These are phyloP conservation scores for Chiloscyllium punctatum DNA, from an alignment of 2,797 vertebrate genomes.

Conservation along the genomic window DNA sequence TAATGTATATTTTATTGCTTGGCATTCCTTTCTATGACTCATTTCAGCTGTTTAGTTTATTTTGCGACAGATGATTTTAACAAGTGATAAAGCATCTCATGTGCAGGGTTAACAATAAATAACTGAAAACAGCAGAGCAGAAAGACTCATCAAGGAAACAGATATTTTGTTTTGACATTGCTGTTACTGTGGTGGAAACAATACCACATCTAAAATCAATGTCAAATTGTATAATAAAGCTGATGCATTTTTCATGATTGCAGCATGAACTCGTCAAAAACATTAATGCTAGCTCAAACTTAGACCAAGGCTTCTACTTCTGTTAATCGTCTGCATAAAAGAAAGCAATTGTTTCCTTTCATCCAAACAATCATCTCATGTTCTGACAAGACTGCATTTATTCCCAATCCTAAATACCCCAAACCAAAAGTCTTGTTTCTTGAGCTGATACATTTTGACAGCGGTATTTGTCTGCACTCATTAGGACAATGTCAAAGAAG, in stretches of 20 bases:
- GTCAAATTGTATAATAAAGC: neutral
- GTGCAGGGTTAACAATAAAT: neutral
- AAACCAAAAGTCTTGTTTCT: neutral
- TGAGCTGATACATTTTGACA: too few relatives aligned
- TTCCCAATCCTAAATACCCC: neutral
- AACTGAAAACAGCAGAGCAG: neutral
- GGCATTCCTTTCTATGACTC: slow-evolving; percentile 22
- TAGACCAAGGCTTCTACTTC: neutral
- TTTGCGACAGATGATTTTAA: neutral
- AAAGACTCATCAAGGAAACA: neutral
- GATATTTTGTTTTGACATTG: neutral
- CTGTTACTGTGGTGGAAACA: neutral
- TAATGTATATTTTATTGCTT: slow-evolving; percentile 9
- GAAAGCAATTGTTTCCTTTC: neutral
- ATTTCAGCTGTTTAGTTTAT: slow-evolving; percentile 13
- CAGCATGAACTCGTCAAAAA: neutral
- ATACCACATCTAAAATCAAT: neutral
- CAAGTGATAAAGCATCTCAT: slow-evolving; percentile 17
- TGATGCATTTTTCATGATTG: neutral
- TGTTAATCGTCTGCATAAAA: neutral
- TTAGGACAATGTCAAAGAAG: too few relatives aligned
- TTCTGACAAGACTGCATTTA: neutral
- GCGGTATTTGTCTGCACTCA: too few relatives aligned
- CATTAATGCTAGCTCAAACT: neutral
- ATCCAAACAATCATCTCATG: neutral